Evolutionary conservation across 2,888 invertebrate species (phyloP), one percentile per base, ranked within the genome.

Genomic region (Helobdella robusta): DNA sequence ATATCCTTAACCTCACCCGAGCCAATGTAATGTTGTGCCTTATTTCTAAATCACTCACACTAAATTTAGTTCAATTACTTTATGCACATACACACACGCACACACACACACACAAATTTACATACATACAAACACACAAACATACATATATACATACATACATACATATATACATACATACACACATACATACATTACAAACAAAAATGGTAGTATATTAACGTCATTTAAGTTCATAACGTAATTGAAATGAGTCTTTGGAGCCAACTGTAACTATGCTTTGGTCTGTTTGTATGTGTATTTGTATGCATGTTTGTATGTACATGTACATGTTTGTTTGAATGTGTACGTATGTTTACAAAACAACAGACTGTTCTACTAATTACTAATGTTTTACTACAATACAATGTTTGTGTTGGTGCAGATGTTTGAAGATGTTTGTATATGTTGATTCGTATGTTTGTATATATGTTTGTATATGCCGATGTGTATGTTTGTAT

Each of bases 121-220:
- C n/a, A n/a, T n/a, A n/a, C n/a, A n/a, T n/a, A n/a, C n/a, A n/a
- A n/a, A n/a, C n/a, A n/a, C n/a, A n/a, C n/a, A n/a, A n/a, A n/a
- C n/a, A n/a, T n/a, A n/a, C 44, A 40, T 40, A n/a, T 40, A 40
- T 40, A 40, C n/a, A 40, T 40, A 40, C n/a, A 40, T 40, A 40
- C n/a, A 40, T 40, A 40, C n/a, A 40, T 40, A 40, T 40, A 40
- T 40, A 40, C n/a, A 40, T 40, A 40, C n/a, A 40, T 40, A 40
- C n/a, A 40, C n/a, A 40, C n/a, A 40, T 40, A 40, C n/a, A 40
- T 40, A 40, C n/a, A 40, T 40, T n/a, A n/a, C n/a, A n/a, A n/a
- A n/a, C n/a, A n/a, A n/a, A n/a, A n/a, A n/a, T n/a, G n/a, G n/a
- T n/a, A n/a, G n/a, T n/a, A n/a, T n/a, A n/a, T n/a, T n/a, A n/a